Conservation (phyloP, 2,888 invertebrate genomes). For the Catocala fraxini region DNA sequence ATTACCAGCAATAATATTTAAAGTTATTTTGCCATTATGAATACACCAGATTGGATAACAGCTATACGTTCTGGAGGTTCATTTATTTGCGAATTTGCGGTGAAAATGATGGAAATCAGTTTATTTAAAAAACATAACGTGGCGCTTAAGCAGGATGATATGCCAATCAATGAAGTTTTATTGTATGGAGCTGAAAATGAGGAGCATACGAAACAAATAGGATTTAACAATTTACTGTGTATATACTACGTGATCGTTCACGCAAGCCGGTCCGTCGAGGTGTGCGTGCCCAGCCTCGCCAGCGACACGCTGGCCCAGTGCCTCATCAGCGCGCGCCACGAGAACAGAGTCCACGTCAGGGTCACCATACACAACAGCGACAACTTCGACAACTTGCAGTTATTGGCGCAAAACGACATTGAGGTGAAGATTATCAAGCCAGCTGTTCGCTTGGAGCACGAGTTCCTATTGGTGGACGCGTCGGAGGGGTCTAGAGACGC, state of each 20-base stretch:
- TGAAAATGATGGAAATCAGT: constrained; percentile 24
- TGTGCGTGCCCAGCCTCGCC: constrained; percentile 67
- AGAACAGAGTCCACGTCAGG: constrained; percentile 59
- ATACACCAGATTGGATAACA: constrained; percentile 19
- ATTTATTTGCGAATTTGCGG: constrained; percentile 21
- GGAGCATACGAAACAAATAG: constrained; percentile 56
- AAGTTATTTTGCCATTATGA: constrained; percentile 9
- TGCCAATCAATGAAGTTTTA: constrained; percentile 66
- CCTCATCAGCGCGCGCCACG: constrained; percentile 59
- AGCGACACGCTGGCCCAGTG: constrained; percentile 66
- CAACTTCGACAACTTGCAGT: constrained; percentile 51
- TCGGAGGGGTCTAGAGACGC: constrained; percentile 47
- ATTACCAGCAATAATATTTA: too few species aligned
- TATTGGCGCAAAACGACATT: constrained; percentile 60
- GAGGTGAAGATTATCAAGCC: constrained; percentile 66
- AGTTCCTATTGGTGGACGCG: constrained; percentile 71
- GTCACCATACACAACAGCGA: constrained; percentile 64
- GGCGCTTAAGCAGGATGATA: constrained; percentile 39
- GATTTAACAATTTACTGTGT: constrained; percentile 67
- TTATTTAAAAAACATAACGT: constrained; percentile 16
- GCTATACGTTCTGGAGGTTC: constrained; percentile 23
- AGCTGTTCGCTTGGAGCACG: constrained; percentile 63
- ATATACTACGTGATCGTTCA: constrained; percentile 68
- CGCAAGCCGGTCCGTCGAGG: constrained; percentile 64
- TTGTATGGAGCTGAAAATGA: constrained; percentile 67